Evolutionary conservation across 2,888 invertebrate genomes (phyloP).

Genomic region (Campoplex nolae): DNA sequence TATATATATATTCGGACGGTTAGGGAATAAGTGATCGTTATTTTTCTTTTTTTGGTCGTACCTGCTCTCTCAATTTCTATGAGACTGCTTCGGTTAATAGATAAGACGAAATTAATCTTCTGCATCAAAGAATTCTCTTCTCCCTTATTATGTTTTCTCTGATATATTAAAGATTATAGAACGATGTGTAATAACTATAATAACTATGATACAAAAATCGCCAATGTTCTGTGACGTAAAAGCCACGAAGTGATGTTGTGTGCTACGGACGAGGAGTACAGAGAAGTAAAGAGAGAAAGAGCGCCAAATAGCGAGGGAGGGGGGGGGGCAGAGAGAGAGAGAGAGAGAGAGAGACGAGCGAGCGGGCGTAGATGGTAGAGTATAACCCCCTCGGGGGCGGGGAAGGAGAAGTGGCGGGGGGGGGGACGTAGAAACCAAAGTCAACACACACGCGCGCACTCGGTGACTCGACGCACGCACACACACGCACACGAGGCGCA

Average conservation of each 20-base stretch:
- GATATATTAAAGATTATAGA: constrained; percentile 10
- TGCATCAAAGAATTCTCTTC: constrained; percentile 30
- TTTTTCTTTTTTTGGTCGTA: background rate
- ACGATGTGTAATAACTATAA: constrained; percentile 7
- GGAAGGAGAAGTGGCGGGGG: background rate
- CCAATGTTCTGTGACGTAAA: constrained; percentile 60
- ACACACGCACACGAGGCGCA: constrained; percentile 1
- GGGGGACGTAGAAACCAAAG: constrained; percentile 41
- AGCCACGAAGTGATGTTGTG: constrained; percentile 17
- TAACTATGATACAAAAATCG: constrained; percentile 34
- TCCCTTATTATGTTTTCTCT: background rate
- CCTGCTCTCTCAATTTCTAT: background rate
- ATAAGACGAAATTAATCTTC: constrained; percentile 33
- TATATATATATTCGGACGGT: background rate
- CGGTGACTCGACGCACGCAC: background rate
- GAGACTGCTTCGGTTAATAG: constrained; percentile 18
- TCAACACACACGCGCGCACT: constrained; percentile 41
- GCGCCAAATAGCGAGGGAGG: background rate
- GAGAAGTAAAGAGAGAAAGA: constrained; percentile 27
- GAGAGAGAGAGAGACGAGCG: constrained; percentile 3
- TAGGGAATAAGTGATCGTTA: background rate
- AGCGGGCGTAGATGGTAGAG: constrained; percentile 44
- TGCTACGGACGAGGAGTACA: constrained; percentile 22
- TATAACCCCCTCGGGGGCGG: constrained; percentile 35
- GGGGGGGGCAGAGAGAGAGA: background rate